phyloP scores from a whole-genome alignment of 2,888 invertebrate species.

The Allolobophora icterica region DNA sequence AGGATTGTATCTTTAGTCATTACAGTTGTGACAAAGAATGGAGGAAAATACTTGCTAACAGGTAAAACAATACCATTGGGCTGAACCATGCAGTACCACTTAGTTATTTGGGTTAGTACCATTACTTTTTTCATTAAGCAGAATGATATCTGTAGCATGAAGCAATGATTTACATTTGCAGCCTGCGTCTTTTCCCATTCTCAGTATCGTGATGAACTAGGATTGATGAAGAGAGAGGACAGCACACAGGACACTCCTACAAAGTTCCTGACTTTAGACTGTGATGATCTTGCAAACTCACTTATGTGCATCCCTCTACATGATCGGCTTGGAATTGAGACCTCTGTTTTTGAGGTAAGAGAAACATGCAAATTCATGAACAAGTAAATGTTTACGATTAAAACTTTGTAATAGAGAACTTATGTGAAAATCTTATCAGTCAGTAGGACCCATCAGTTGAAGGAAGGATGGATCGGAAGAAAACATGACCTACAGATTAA shows the following conservation, averaged over 20 bases:
- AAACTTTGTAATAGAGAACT: neutral
- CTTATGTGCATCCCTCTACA: constrained; percentile 23
- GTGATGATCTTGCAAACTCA: constrained; percentile 20
- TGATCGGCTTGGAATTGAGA: constrained; percentile 19
- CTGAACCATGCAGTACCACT: neutral
- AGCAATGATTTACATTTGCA: neutral
- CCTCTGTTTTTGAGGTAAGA: neutral
- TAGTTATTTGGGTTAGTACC: neutral
- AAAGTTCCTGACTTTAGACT: constrained; percentile 22
- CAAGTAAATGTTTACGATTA: neutral
- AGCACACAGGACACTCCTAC: neutral
- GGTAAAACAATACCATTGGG: neutral
- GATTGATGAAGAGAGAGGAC: neutral
- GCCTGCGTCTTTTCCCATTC: neutral
- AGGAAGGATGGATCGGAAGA: neutral
- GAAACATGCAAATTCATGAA: neutral
- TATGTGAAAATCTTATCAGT: neutral
- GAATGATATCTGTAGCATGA: neutral
- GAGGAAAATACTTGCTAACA: neutral
- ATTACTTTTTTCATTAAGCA: neutral
- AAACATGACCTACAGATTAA: too few relatives aligned
- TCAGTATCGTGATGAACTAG: constrained; percentile 7
- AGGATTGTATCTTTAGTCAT: too few relatives aligned
- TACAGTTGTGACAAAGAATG: too few relatives aligned
- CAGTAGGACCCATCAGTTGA: neutral